Evolutionary conservation across 2,888 invertebrate genomes (phyloP).

Genomic region (Amblyteles armatorius): DNA sequence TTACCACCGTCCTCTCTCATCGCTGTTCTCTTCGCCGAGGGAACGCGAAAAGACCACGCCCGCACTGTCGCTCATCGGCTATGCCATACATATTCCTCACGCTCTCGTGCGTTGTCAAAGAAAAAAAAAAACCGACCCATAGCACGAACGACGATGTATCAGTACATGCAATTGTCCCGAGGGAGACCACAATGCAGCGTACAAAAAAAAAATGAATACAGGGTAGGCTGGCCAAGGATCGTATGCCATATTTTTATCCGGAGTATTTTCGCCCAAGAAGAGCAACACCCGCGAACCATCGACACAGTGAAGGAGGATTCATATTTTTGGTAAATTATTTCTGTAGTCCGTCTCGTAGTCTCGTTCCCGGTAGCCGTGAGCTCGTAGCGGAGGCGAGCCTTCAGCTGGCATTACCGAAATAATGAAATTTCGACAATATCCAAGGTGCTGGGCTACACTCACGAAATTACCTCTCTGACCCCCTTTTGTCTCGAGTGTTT

Average conservation of each 20-base stretch:
- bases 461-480: background rate
- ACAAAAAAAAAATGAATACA: background rate
- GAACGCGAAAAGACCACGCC: constrained; percentile 25
- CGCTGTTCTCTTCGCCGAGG: constrained; percentile 18
- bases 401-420: constrained; percentile 16
- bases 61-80: constrained; percentile 15
- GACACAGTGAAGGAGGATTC: background rate
- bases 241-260: background rate
- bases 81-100: constrained; percentile 31
- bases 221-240: background rate
- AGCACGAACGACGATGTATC: constrained; percentile 19
- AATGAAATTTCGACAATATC: constrained; percentile 21
- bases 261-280: background rate
- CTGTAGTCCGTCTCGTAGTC: background rate
- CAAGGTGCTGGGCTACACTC: constrained; percentile 12
- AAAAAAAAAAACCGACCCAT: constrained; percentile 2
- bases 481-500: constrained; percentile 11
- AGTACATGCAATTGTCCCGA: constrained; percentile 28
- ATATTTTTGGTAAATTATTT: background rate
- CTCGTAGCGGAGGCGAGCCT: background rate
- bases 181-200: background rate
- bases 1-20: background rate
- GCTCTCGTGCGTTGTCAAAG: constrained; percentile 12
- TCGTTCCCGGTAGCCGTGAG: background rate
- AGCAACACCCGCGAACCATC: background rate